Evolutionary conservation across 2,888 invertebrate species (phyloP), one percentile per base, ranked within the genome.

Genomic region (Xanthia icteritia): DNA sequence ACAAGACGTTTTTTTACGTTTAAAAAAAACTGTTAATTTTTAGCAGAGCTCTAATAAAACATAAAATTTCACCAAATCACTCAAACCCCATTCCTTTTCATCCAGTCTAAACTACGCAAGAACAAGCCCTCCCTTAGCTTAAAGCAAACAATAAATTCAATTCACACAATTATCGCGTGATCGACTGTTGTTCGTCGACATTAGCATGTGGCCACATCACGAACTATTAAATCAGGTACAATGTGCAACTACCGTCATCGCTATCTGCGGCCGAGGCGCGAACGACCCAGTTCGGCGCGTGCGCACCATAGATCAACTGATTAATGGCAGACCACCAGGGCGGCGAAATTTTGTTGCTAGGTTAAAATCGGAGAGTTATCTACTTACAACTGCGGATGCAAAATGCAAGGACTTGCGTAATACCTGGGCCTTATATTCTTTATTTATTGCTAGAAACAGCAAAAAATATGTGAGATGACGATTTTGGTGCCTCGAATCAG

Each of bases 241-340:
- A 87, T 88, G 89, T 87, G 89, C 89, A 88, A 91, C 91, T 90
- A 90, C 90, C 89, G 90, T 87, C 83, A 86, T 83, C 82, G 77
- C 81, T 88, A 88, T 88, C 88, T 75, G 67, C 67, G 77, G 83
- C 83, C 88, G 87, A 90, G 91, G 91, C 90, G 91, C 91, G 89
- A 90, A 90, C 91, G 92, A 91, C 92, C 93, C 88, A 91, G 88
- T 89, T 92, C 76, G 90, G 92, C 93, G 93, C 94, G 94, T 93
- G 94, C 94, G 80, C 79, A 76, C 79, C 89, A 91, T 79, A 92
- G 92, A 92, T 88, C 88, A 88, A 86, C 81, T 82, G 84, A 89
- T 88, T 88, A 88, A 87, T 84, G 84, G 73, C 58, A 86, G 87
- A 88, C 87, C 88, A 84, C 88, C 88, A 74, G 81, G 66, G 65